Base-by-base conservation (phyloP, 2,888 invertebrate genomes). In the Ellobium chinense region DNA sequence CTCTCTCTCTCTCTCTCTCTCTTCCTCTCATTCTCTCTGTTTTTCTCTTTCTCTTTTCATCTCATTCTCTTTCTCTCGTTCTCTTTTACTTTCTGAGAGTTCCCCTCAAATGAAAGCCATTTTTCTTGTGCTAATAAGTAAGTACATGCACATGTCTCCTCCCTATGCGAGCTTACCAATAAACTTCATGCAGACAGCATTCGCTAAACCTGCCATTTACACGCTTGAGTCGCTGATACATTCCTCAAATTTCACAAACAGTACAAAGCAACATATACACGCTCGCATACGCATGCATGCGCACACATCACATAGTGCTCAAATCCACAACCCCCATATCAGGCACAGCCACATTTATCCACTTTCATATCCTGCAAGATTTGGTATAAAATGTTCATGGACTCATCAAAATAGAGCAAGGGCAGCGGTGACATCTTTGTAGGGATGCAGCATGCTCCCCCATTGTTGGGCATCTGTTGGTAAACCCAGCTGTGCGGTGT, bases 371-470 rank as follows among this genome's bases (percentile, higher is more conserved):
- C 88, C 72, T 89, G 89, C 81, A 90, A 85, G 54, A 85, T 85
- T 63, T 89, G 89, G 46, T 87, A 87, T 31, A 88, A 81, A 90
- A 98, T 96, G 92, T 97, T 97, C 54, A 90, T 85, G 88, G 95
- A 94, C 88, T 96, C 95, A 93, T 98, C 97, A 93, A 97, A 98
- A 93, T 98, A 98, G 84, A 98, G 94, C 96, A 98, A 96, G 58
- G 96, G 96, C 86, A 98, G 78, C 1, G 89, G 96, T 95, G 92
- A 96, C 95, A 97, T 95, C 92, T 96, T 96, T 76, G 97, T 95
- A 0, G 99, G 98, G 1, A 98, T 96, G 93, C 99, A 99, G 93
- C 99, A 99, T 0, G 98, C 97, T 0, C 97, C 97, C 0, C 96
- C 96, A 12, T 60, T 36, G 1, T 66, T 65, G 0, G 84, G 83